Evolutionary conservation across 2,797 vertebrate species (phyloP).

Genomic region (Agapornis canus): DNA sequence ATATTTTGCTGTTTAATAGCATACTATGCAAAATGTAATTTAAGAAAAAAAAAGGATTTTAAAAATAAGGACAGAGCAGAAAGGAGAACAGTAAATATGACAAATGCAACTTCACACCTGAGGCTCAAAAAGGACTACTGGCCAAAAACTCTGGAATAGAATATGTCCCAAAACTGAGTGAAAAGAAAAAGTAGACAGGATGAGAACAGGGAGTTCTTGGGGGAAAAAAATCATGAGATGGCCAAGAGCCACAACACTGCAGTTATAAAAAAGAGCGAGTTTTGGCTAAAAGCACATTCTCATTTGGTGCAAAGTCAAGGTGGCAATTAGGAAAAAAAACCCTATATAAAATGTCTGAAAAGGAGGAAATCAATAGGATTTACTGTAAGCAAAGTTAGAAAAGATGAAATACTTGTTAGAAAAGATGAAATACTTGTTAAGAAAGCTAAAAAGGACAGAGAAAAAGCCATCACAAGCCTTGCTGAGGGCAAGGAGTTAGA

Average conservation of each 20-base stretch:
- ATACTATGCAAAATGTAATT: not conserved
- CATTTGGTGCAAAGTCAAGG: not conserved
- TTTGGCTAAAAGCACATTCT: not conserved
- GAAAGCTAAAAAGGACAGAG: not conserved
- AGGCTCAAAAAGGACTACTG: not conserved
- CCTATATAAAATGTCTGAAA: constrained; percentile 15
- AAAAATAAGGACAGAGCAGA: not conserved
- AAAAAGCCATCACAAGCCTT: not conserved
- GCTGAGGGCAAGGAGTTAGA: not conserved
- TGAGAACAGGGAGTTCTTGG: not conserved
- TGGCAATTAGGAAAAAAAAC: constrained; percentile 34
- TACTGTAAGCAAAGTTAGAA: not conserved
- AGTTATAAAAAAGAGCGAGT: not conserved
- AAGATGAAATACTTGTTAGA: not conserved
- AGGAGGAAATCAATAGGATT: constrained; percentile 32
- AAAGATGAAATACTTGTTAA: not conserved
- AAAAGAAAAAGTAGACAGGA: not conserved
- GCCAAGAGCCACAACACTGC: not conserved
- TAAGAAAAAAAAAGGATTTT: not conserved
- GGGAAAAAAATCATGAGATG: not conserved
- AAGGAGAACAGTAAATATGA: not conserved
- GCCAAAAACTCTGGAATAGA: not conserved
- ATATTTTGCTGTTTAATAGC: not conserved
- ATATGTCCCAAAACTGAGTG: not conserved
- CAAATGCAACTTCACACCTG: not conserved